These are phyloP conservation scores for Mystacornis crossleyi DNA, from an alignment of 2,113 vertebrate species.

Conservation along the genomic window DNA sequence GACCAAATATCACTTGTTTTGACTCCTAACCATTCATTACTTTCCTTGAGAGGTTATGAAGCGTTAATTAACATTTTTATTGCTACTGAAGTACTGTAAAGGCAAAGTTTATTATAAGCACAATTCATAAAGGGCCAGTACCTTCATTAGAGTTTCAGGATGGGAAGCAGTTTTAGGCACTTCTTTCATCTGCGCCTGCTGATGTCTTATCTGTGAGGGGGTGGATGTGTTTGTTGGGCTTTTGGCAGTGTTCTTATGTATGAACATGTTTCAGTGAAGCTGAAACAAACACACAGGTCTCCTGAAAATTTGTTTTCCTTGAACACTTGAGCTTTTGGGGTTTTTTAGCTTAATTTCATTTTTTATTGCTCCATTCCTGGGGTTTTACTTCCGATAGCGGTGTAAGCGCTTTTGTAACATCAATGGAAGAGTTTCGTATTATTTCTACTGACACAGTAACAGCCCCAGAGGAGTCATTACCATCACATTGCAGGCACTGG, in stretches of 20 bases:
- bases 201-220: not conserved
- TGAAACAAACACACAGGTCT: not conserved
- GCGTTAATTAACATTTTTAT: not conserved
- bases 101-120: not conserved
- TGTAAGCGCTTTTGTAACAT: not conserved
- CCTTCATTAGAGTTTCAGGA: not conserved
- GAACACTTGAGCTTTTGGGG: not conserved
- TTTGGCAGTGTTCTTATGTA: not conserved
- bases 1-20: not conserved
- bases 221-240: fast-evolving
- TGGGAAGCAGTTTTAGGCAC: not conserved
- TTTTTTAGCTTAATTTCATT: not conserved
- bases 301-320: not conserved
- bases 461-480: not conserved
- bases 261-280: not conserved
- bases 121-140: not conserved
- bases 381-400: not conserved
- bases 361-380: not conserved
- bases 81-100: not conserved
- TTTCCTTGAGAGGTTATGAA: not conserved
- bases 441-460: not conserved
- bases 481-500: not conserved
- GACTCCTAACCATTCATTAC: not conserved
- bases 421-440: not conserved
- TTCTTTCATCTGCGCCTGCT: not conserved